Base-by-base conservation (phyloP, 2,113 vertebrate species). In the Petrocephalus zakoni region DNA sequence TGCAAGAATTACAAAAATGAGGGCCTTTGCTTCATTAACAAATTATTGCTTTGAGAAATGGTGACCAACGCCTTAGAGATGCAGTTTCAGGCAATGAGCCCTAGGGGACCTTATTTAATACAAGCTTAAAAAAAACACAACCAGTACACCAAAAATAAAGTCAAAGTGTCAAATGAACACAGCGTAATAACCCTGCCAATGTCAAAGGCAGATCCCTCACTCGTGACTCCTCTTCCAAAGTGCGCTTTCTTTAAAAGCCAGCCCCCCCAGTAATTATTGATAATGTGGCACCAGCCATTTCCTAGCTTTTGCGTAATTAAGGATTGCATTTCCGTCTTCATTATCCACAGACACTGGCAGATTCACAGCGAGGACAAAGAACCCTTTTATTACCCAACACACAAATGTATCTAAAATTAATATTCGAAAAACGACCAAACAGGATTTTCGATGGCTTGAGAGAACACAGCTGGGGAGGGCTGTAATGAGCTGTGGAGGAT, bases 401-500 rank as follows among this genome's bases (percentile, higher is more conserved):
- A 90, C 90, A 91, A 93, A 92, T 92, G 90, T 90, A 89, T 88
- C 42, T 87, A 87, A 84, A 72, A 25, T 83, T 91, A 88, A 83
- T 47, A 90, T 91, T 61, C 29, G 56, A 88, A 87, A 75, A 75
- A 89, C 51, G 87, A 90, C 91, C 91, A 91, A 94, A 91, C 90
- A 92, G 90, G 91, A 89, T 91, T 78, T 46, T 92, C 92, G 93
- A 94, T 93, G 92, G 92, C 90, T 92, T 78, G 90, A 89, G 89
- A 93, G 91, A 91, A 89, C 64, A 92, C 93, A 94, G 93, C 93
- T 95, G 94, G 93, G 93, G 92, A 94, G 92, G 88, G 88, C 88
- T 88, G 93, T 92, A 92, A 93, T 93, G 91, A 90, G 89, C 89
- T 90, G 89, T 91, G 93, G 91, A 91, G 91, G 91, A 94, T 93